These are phyloP conservation scores for Elmis aenea DNA, from an alignment of 2,888 invertebrate genomes.

Conservation along the genomic window DNA sequence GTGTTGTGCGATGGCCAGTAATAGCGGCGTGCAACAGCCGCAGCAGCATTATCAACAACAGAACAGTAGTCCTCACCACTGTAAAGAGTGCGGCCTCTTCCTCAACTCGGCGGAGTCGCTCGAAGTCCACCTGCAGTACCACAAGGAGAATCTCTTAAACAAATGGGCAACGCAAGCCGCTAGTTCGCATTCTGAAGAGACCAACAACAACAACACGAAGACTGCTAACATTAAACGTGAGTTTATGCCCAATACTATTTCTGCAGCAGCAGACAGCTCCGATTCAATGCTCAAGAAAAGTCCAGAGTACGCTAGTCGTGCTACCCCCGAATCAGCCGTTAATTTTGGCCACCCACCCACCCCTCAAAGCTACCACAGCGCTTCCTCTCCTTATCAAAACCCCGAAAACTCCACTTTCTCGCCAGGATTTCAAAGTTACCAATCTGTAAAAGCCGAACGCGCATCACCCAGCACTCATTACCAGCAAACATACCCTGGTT, in stretches of 20 bases:
- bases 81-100: constrained; percentile 70
- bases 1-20: constrained; percentile 41
- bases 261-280: constrained; percentile 71
- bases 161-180: constrained; percentile 63
- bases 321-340: constrained; percentile 54
- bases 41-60: constrained; percentile 41
- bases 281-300: constrained; percentile 63
- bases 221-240: constrained; percentile 51
- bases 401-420: constrained; percentile 54
- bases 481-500: constrained; percentile 27
- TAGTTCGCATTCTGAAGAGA: constrained; percentile 49
- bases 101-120: constrained; percentile 73
- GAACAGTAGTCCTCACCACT: constrained; percentile 57
- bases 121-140: constrained; percentile 75
- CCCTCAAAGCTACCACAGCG: constrained; percentile 62
- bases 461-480: constrained; percentile 45
- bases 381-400: constrained; percentile 62
- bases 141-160: constrained; percentile 69
- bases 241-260: constrained; percentile 51
- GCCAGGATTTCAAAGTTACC: constrained; percentile 43
- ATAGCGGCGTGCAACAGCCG: constrained; percentile 25
- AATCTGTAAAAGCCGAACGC: constrained; percentile 44
- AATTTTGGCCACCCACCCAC: constrained; percentile 61
- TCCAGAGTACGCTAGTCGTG: constrained; percentile 51
- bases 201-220: constrained; percentile 61